Base-by-base conservation (phyloP, 2,888 invertebrate genomes). In the Reticulitermes lucifugus region DNA sequence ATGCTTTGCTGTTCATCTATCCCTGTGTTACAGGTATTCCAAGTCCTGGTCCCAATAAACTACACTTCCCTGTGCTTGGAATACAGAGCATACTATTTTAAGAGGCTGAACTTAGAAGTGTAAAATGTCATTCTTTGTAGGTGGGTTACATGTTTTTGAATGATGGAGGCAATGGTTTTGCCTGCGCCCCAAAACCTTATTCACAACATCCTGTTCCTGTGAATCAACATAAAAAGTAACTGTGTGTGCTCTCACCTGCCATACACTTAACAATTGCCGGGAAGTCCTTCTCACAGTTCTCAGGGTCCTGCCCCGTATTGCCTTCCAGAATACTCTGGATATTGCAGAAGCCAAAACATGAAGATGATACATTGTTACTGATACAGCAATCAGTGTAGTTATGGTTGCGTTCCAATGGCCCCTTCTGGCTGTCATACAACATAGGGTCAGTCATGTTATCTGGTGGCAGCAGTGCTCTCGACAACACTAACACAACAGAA, bases 301-400 rank as follows among this genome's bases (percentile, higher is more conserved):
- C 96, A 0, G 96, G 96, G 89, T 96, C 96, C 89, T 95, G 94
- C 5, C 96, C 96, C 0, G 96, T 96, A 79, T 93, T 94, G 25
- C 96, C 96, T 89, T 95, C 94, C 84, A 96, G 90, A 86, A 95
- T 95, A 84, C 94, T 95, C 89, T 96, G 95, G 43, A 97, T 94
- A 89, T 95, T 96, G 91, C 97, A 97, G 90, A 96, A 97, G 79
- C 96, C 96, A 85, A 96, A 92, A 89, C 97, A 97, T 77, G 92
- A 91, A 18, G 91, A 90, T n/a, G 94, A 93, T 2, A 97, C 96
- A 89, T 96, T 96, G 86, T 93, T 92, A 4, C 92, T 90, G 10
- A 94, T 89, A 88, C 97, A 97, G 90, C 97, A 97, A 88, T 95
- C 95, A 0, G 96, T 96, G 90, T 96, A 96, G 90, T 97, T 96